Evolutionary conservation across 2,113 vertebrate species (phyloP), one percentile per base, ranked within the genome.

Genomic region (Glareola pratincola): DNA sequence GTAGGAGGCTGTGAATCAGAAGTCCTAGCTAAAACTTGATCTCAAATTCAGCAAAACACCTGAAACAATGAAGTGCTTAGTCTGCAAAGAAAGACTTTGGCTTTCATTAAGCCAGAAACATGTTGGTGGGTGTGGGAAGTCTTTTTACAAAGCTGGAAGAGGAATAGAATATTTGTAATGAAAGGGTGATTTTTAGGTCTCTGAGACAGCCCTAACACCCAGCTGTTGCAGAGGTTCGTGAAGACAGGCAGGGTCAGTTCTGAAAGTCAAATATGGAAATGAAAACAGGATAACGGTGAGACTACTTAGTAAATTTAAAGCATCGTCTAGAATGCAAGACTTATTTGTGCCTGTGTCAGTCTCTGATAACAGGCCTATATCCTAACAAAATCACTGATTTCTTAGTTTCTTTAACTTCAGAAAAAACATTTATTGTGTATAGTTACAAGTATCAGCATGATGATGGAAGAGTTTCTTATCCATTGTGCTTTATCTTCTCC

Each of bases 401-500:
- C 50, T 90, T 96, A 92, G n/a, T 97, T 97, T 98, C 98, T 98
- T 99, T 99, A 99, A 99, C 99, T 69, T 93, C 54, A 91, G 91
- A 97, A 98, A 96, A 98, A 98, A 99, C 99, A 96, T 99, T 99
- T 98, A 95, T 99, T 96, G 99, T 99, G 64, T 99, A 99, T 98
- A 99, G 99, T 96, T 99, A 99, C 90, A 99, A 99, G 96, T 99
- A 99, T 95, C 98, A 98, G 21, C 99, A 99, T 54, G 99, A 99
- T n/a, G 99, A 99, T 47, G 99, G 99, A 59, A 98, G 99, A 68
- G 98, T 99, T 78, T 99, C 99, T 57, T 99, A 99, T 17, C 99
- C 99, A 1, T 96, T 99, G 91, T 99, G 99, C 97, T 99, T 99
- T 98, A 99, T 99, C 97, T 99, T 99, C 98, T 99, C 99, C 96